Evolutionary conservation across 2,797 vertebrate species (phyloP).

Genomic region (Phrynocephalus guinanensis): DNA sequence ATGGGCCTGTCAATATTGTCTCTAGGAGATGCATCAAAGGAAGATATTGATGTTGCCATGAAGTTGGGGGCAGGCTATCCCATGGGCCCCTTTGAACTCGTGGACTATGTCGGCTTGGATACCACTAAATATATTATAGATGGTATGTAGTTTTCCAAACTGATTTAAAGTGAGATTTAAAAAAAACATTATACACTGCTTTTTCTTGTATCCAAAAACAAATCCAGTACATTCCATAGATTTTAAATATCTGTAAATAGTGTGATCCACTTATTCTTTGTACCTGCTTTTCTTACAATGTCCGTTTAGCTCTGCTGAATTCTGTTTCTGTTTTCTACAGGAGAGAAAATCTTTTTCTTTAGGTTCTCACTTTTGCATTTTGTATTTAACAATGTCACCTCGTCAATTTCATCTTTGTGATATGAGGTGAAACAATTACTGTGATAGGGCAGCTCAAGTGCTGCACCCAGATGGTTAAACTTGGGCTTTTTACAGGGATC

Average conservation of each 20-base stretch:
- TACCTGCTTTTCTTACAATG: too few species aligned
- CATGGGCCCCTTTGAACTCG: constrained; percentile 96
- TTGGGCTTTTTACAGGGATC: too few species aligned
- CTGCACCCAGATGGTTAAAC: too few species aligned
- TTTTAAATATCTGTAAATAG: neutral
- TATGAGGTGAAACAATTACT: neutral
- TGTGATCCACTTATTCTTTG: neutral
- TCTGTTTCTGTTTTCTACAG: neutral
- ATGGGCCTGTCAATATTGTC: constrained; percentile 69
- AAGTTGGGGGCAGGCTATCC: constrained; percentile 95
- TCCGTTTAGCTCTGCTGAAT: neutral
- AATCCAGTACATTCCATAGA: neutral
- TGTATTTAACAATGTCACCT: neutral
- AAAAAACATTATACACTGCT: neutral
- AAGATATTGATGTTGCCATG: constrained; percentile 97
- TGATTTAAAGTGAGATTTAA: neutral
- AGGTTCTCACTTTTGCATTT: neutral
- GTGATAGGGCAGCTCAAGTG: too few species aligned
- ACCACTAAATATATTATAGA: constrained; percentile 94
- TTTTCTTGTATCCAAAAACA: neutral
- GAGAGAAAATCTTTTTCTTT: neutral
- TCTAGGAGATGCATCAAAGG: constrained; percentile 94
- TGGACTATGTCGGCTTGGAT: constrained; percentile 96
- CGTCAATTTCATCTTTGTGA: neutral
- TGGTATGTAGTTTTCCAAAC: constrained; percentile 76